A percentile compares a stretch with the other conserved stretches of the same genome.
Evolutionary conservation across 2,113 vertebrate species (phyloP).

Genomic region (Prochilodus magdalenae): DNA sequence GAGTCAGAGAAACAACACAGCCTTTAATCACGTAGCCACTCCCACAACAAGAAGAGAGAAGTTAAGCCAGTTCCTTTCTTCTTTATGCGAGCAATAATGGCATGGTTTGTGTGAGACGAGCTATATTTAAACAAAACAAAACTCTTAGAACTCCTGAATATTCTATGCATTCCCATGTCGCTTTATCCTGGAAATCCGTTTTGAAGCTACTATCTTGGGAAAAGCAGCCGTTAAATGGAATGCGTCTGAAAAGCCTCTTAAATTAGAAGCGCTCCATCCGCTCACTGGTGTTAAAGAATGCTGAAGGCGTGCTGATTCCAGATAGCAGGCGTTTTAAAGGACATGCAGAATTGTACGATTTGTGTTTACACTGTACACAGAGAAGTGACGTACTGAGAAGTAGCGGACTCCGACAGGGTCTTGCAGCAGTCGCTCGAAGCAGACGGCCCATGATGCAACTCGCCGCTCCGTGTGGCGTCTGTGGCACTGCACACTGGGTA

Average conservation of each 20-base stretch:
- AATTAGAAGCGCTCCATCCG: neutral
- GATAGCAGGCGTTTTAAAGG: neutral
- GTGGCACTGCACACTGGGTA: slow-evolving; percentile 89
- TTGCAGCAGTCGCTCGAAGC: slow-evolving; percentile 95
- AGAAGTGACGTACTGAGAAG: slow-evolving; percentile 84
- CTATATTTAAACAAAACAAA: slow-evolving; percentile 34
- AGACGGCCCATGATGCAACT: slow-evolving; percentile 94
- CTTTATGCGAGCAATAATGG: slow-evolving; percentile 33
- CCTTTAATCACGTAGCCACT: neutral
- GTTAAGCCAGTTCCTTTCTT: neutral
- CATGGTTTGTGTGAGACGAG: slow-evolving; percentile 4
- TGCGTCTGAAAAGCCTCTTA: neutral
- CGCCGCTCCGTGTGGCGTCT: slow-evolving; percentile 84
- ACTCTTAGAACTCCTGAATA: neutral
- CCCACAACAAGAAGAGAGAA: neutral
- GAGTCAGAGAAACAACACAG: slow-evolving; percentile 24
- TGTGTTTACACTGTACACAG: neutral
- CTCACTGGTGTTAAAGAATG: neutral
- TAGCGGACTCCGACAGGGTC: slow-evolving; percentile 91
- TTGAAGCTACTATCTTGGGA: neutral
- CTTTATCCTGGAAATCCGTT: neutral
- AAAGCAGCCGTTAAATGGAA: neutral
- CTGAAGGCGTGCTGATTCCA: neutral
- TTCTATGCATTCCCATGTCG: neutral
- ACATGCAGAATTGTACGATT: neutral